phyloP scores from a whole-genome alignment of 2,888 invertebrate genomes.

The Lycaena phlaeas region DNA sequence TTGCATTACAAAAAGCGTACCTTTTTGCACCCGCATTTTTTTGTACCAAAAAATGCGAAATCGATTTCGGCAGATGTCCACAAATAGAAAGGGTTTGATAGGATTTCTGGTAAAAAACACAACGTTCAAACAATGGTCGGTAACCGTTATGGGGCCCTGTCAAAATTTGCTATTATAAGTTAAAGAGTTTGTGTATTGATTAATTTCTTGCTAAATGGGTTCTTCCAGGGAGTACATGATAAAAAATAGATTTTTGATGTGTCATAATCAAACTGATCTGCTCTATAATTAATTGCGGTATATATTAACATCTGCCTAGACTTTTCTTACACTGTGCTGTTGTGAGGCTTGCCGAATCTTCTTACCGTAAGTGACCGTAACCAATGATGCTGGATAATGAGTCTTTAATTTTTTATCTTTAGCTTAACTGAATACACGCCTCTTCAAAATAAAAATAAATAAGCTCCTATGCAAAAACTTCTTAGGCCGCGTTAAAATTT shows the following conservation, averaged over 20 bases:
- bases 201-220: constrained; percentile 4
- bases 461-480: no score
- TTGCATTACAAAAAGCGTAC: constrained; percentile 48
- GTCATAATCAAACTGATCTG: no score
- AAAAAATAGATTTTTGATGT: constrained; percentile 17
- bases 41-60: constrained; percentile 61
- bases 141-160: constrained; percentile 56
- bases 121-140: constrained; percentile 50
- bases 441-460: no score
- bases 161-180: constrained; percentile 50
- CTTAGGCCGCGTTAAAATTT: no score
- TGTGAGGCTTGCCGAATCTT: no score
- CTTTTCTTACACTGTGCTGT: no score
- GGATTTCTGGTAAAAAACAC: constrained; percentile 50
- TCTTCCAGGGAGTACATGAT: constrained; percentile 3
- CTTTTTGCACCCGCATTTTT: constrained; percentile 63
- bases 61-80: constrained; percentile 70
- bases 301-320: no score
- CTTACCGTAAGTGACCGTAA: no score
- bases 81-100: constrained; percentile 67
- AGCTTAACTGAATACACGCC: no score
- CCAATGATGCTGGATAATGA: no score
- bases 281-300: no score
- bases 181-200: constrained; percentile 35
- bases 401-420: no score